phyloP scores from a whole-genome alignment of 2,113 vertebrate genomes.

The Gallinago undulata region DNA sequence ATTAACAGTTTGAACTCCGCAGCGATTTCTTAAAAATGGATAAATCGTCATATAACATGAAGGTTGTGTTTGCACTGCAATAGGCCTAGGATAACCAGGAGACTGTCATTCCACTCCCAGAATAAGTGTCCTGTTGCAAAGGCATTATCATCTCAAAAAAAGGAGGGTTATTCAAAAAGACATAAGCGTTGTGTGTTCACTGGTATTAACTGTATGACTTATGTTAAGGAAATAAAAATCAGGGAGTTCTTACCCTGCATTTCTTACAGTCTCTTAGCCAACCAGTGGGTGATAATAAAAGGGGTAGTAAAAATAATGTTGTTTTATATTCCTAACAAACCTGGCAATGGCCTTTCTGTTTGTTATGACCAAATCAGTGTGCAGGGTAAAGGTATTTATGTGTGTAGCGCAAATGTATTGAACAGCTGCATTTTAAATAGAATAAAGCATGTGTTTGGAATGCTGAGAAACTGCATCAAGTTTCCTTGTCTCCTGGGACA shows the following conservation, averaged over 20 bases:
- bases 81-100: background rate
- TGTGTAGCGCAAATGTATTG: background rate
- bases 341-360: background rate
- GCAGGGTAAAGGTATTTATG: background rate
- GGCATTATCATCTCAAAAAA: background rate
- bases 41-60: background rate
- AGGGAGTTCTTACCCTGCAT: background rate
- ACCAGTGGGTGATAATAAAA: background rate
- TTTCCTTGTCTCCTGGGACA: background rate
- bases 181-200: background rate
- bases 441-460: background rate
- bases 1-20: background rate
- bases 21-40: background rate
- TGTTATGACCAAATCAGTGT: background rate
- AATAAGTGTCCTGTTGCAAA: background rate
- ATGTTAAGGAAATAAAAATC: background rate
- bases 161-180: background rate
- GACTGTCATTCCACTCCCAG: background rate
- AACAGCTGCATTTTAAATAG: background rate
- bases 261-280: background rate
- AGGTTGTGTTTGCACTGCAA: background rate
- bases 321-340: background rate
- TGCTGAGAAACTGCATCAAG: background rate
- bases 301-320: background rate
- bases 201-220: background rate